Base-by-base conservation (phyloP, 2,113 vertebrate species). In the Varanus salvator region DNA sequence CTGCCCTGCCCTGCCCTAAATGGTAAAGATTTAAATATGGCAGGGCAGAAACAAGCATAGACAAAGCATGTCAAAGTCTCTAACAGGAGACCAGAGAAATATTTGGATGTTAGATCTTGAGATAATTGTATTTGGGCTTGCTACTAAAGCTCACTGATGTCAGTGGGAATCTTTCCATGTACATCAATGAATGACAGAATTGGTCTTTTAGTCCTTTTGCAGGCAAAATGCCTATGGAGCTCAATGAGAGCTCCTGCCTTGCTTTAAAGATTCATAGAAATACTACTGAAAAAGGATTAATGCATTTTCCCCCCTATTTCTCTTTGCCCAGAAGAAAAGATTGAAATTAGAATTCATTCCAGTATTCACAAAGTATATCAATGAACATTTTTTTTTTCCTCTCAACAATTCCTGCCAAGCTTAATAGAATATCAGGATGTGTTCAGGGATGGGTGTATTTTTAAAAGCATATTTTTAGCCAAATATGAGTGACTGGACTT, bases 281-380 rank as follows among this genome's bases (percentile, higher is more conserved):
- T 85, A 69, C 88, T 50, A 44, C 74, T 57, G n/a, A 3, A 44
- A 85, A 78, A 44, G 31, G n/a, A 87, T 80, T 34, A 87, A 87
- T 52, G 31, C 27, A n/a, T n/a, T 52, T n/a, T 52, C 52, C 14
- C 64, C 38, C 38, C 38, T 44, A 44, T 69, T 38, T 38, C 50
- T 8, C 74, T 85, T 57, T 80, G 64, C n/a, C n/a, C 60, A 72
- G 50, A 85, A 80, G 88, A 85, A 80, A 85, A 90, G 83, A 85
- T 80, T 12, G 48, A 90, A 80, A 64, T 78, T 69, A 69, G 74
- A 60, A 90, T 80, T 71, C 66, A 85, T 85, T 52, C 50, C 50
- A 44, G 80, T 83, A 83, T 89, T 77, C 75, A 85, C 64, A 60
- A 11, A 68, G 50, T 80, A 85, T 85, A 90, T 44, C 48, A 80